phyloP scores from a whole-genome alignment of 2,113 vertebrate species.

The Sula dactylatra region DNA sequence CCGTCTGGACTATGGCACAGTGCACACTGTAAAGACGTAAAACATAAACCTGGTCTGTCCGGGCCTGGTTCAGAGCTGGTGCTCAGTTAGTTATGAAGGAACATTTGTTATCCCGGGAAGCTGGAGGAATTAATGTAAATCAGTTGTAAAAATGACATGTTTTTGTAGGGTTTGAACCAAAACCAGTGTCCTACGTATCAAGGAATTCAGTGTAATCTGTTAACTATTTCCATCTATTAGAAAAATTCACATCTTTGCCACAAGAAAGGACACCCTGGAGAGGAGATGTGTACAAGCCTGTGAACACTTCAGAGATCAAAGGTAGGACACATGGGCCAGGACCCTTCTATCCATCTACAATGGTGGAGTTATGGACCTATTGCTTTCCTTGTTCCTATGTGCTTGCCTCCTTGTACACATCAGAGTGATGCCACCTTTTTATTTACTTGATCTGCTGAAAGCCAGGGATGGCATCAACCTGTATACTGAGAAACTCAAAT shows the following conservation, averaged over 20 bases:
- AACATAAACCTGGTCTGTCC: not conserved
- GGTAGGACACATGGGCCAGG: too few relatives aligned
- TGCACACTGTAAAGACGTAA: not conserved
- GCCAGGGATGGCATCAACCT: too few relatives aligned
- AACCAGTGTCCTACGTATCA: not conserved
- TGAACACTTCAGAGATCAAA: not conserved
- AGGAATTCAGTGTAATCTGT: not conserved
- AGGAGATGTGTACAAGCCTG: not conserved
- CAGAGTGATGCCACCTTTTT: not conserved
- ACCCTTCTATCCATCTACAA: not conserved
- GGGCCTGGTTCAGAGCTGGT: not conserved
- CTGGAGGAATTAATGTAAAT: not conserved
- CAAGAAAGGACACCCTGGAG: not conserved
- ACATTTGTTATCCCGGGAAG: not conserved
- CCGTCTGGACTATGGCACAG: fast-evolving
- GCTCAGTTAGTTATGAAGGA: not conserved
- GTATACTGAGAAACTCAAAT: not conserved
- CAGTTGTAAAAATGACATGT: not conserved
- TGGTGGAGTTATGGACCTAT: too few relatives aligned
- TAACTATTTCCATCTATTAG: not conserved
- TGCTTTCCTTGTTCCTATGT: not conserved
- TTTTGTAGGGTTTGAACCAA: not conserved
- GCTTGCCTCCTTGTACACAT: not conserved
- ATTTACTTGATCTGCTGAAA: not conserved
- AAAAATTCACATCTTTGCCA: not conserved